Conservation (phyloP, 2,113 vertebrate species). For the Pelecanoides urinatrix region DNA sequence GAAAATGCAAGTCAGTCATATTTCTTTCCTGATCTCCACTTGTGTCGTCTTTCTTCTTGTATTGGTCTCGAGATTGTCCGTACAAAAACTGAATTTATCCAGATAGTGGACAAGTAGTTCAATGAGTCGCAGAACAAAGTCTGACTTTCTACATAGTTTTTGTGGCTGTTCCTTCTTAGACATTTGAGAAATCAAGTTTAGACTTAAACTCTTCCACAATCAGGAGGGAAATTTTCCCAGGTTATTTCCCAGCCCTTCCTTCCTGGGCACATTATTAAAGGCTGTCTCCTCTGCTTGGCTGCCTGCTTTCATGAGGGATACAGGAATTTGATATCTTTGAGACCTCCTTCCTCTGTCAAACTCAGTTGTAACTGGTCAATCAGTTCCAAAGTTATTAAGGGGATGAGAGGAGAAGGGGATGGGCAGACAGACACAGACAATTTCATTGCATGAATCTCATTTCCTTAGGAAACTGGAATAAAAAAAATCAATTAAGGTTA, state of each 20-base stretch:
- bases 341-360: background rate
- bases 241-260: background rate
- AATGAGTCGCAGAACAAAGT: background rate
- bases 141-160: background rate
- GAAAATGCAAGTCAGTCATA: background rate
- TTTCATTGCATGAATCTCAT: conserved; percentile 3
- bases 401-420: background rate
- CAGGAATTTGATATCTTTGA: conserved; percentile 35
- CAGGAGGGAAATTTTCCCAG: background rate
- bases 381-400: conserved; percentile 3
- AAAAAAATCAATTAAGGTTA: conserved; percentile 7
- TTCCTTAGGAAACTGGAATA: conserved; percentile 31
- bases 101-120: background rate
- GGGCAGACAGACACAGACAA: background rate
- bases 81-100: background rate
- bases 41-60: background rate
- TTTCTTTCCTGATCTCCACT: background rate
- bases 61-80: background rate
- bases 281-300: conserved; percentile 49
- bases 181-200: background rate
- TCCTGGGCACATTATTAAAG: background rate
- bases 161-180: background rate
- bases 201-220: background rate
- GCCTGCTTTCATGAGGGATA: conserved; percentile 18
- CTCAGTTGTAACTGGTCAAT: background rate